phyloP scores from a whole-genome alignment of 2,113 vertebrate genomes.

The Ancistrus triradiatus region DNA sequence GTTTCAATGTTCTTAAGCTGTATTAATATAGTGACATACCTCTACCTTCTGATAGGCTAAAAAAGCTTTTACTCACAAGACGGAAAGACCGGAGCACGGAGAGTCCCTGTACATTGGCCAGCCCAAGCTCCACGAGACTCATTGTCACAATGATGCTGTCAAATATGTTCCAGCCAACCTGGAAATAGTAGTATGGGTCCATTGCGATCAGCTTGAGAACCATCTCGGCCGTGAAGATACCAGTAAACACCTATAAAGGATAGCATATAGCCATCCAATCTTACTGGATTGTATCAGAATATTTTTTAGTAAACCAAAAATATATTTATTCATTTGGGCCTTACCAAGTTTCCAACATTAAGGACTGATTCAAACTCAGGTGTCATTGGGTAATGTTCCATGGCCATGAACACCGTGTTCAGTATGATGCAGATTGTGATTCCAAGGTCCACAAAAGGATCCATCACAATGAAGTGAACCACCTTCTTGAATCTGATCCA shows the following conservation, averaged over 20 bases:
- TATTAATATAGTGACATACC: background rate
- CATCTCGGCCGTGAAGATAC: constrained; percentile 94
- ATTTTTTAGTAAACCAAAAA: background rate
- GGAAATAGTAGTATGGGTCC: constrained; percentile 92
- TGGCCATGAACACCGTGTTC: constrained; percentile 96
- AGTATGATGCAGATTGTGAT: constrained; percentile 96
- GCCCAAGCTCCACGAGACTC: constrained; percentile 87
- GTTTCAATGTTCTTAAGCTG: background rate
- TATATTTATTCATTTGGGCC: constrained; percentile 34
- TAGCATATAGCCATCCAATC: background rate
- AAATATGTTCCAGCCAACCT: constrained; percentile 95
- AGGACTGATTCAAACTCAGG: constrained; percentile 76
- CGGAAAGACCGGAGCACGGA: constrained; percentile 94
- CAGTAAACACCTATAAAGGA: constrained; percentile 83
- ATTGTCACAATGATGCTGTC: constrained; percentile 94
- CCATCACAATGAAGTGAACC: constrained; percentile 81
- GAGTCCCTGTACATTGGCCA: constrained; percentile 84
- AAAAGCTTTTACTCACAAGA: constrained; percentile 69
- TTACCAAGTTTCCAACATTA: constrained; percentile 82
- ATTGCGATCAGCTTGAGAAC: constrained; percentile 88
- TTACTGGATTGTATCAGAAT: background rate
- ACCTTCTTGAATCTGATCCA: constrained; percentile 77
- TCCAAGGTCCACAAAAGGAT: constrained; percentile 90
- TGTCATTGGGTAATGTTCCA: constrained; percentile 95
- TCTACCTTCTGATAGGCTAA: too few species aligned